Percentiles rank a stretch among this genome's conserved stretches.
Conservation (phyloP, 2,888 invertebrate genomes). For the Marronus borbonicus region DNA sequence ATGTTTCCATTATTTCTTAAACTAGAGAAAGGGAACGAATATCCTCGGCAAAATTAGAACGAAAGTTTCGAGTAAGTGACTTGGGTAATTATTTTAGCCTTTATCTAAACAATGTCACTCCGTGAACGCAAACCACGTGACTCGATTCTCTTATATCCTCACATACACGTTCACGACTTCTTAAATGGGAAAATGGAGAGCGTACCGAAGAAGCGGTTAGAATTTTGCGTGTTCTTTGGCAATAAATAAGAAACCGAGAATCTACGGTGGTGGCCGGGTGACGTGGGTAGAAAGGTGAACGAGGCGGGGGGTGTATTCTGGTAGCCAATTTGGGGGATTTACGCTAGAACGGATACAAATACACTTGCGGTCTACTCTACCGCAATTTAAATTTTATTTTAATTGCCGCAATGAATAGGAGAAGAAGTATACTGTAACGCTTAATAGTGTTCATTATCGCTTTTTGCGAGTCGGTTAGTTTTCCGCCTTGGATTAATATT, state of each 20-base stretch:
- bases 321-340: constrained; percentile 4
- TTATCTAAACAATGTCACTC: constrained; percentile 53
- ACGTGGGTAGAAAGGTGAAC: constrained; percentile 43
- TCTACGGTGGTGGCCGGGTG: constrained; percentile 34
- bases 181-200: constrained; percentile 39
- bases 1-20: constrained; percentile 25
- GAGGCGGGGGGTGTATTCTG: not conserved
- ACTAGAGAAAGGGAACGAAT: constrained; percentile 20
- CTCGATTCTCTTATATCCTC: constrained; percentile 56
- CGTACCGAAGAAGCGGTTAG: constrained; percentile 24
- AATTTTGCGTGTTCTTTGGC: constrained; percentile 44
- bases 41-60: constrained; percentile 20
- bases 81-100: constrained; percentile 52
- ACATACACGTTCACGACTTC: constrained; percentile 42
- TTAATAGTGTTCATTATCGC: constrained; percentile 48
- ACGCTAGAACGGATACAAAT: constrained; percentile 23
- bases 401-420: constrained; percentile 44
- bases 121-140: constrained; percentile 56
- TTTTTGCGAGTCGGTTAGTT: constrained; percentile 22
- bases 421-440: constrained; percentile 34
- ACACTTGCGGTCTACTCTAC: constrained; percentile 39
- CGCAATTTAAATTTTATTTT: constrained; percentile 46
- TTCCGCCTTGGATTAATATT: constrained; percentile 42
- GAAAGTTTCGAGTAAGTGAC: constrained; percentile 28
- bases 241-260: constrained; percentile 47